Base-by-base conservation (phyloP, 1,140 invertebrate genomes). In the Drosophila takahashii region DNA sequence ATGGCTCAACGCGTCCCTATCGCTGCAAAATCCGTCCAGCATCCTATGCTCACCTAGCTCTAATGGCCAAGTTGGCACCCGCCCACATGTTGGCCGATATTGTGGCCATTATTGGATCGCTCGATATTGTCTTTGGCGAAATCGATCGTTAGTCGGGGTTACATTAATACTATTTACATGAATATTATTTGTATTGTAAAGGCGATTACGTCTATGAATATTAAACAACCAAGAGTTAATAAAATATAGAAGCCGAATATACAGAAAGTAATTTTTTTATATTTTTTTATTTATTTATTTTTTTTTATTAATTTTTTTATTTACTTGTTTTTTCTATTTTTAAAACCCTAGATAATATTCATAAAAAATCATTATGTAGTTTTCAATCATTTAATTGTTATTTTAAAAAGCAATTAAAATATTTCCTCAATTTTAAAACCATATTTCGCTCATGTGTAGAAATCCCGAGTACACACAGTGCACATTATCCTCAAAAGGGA, bases 81-180 rank as follows among this genome's bases (percentile, higher is more conserved):
- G 93, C 93, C 60, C 92, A 93, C 59, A 94, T 95, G 93, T 92
- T 97, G 92, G 94, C 97, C 42, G 97, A 98, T 93, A 93, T 97
- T 50, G 95, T 96, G 15, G 95, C 97, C 73, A 95, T 97, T 65
- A 95, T 97, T 85, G 96, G 95, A 39, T 96, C 96, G 0, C 92
- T 97, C 69, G 97, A 97, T 92, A 93, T 97, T 75, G 96, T 97
- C n/a, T 97, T 98, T 92, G 97, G 97, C 53, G 96, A 98, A 92
- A 94, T 97, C 34, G 97, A 97, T 94, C 95, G 96, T 92, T 97
- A 93, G 27, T 3, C 11, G 4, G 47, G n/a, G 8, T 0, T 18
- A 5, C n/a, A 29, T 32, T 22, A 7, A 27, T n/a, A 29, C 29
- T 15, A 13, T 22, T 29, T 11, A 0, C 11, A 13, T 11, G n/a